Evolutionary conservation across 2,888 invertebrate species (phyloP).

Genomic region (Drosophila affinis): DNA sequence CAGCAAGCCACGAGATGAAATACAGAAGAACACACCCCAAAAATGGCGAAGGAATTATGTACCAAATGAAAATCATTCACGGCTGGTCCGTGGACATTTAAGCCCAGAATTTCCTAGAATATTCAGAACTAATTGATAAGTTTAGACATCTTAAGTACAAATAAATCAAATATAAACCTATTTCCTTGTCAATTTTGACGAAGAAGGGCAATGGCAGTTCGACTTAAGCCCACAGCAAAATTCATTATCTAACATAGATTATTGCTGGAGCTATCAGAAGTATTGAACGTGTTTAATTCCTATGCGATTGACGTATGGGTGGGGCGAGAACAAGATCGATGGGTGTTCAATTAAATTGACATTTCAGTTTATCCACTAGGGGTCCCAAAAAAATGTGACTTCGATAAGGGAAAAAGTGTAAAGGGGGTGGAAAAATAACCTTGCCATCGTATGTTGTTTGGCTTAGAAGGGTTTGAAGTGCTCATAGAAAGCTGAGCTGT

Average conservation of each 20-base stretch:
- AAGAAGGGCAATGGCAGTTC: background rate
- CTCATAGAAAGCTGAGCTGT: too few relatives aligned
- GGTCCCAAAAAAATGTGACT: background rate
- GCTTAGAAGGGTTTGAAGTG: too few relatives aligned
- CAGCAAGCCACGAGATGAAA: background rate
- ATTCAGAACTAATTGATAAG: background rate
- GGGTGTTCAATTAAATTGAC: conserved; percentile 31
- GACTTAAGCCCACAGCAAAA: background rate
- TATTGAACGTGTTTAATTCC: conserved; percentile 20
- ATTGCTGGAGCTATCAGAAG: conserved; percentile 12
- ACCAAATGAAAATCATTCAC: background rate
- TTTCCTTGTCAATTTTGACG: background rate
- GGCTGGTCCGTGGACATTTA: conserved; percentile 24
- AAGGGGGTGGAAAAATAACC: too few relatives aligned
- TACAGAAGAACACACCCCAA: background rate
- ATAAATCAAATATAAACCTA: background rate
- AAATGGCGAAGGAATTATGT: background rate
- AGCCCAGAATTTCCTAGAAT: conserved; percentile 7
- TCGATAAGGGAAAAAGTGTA: background rate
- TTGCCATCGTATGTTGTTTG: background rate
- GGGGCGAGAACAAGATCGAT: conserved; percentile 25
- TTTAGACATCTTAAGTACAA: background rate
- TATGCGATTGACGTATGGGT: conserved; percentile 21
- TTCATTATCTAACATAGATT: conserved; percentile 24
- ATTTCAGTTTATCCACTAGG: conserved; percentile 3